Conservation (phyloP, 1,140 invertebrate genomes). For the Drosophila nikananu region DNA sequence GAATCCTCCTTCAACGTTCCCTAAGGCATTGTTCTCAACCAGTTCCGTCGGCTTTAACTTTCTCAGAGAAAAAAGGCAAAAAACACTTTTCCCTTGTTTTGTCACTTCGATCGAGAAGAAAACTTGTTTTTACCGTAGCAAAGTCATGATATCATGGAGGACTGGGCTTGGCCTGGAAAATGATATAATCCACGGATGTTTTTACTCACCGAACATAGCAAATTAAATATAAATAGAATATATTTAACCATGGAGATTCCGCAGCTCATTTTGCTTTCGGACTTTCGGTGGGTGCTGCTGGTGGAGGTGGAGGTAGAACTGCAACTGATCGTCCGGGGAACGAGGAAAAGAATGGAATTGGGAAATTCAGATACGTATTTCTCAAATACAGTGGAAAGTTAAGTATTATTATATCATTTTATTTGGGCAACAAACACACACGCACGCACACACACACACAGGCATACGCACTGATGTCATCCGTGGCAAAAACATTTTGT, state of each 20-base stretch:
- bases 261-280: slow-evolving; percentile 87
- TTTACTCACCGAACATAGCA: slow-evolving; percentile 92
- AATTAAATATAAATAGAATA: slow-evolving; percentile 93
- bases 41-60: slow-evolving; percentile 54
- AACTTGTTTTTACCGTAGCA: slow-evolving; percentile 51
- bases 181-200: slow-evolving; percentile 29
- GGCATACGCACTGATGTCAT: slow-evolving; percentile 38
- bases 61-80: slow-evolving; percentile 17
- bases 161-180: slow-evolving; percentile 25
- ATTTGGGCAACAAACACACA: slow-evolving; percentile 44
- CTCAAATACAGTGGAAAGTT: slow-evolving; percentile 39
- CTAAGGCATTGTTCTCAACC: slow-evolving; percentile 34
- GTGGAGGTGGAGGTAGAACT: slow-evolving; percentile 37
- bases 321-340: slow-evolving; percentile 47
- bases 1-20: neutral
- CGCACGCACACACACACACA: slow-evolving; percentile 29
- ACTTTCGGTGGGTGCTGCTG: slow-evolving; percentile 34
- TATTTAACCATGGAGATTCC: slow-evolving; percentile 93
- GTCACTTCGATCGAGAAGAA: slow-evolving; percentile 1
- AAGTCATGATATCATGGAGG: slow-evolving; percentile 60
- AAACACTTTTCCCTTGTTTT: slow-evolving; percentile 6
- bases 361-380: slow-evolving; percentile 49
- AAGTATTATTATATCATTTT: slow-evolving; percentile 60
- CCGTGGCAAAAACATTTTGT: slow-evolving; percentile 47
- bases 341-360: slow-evolving; percentile 34